Evolutionary conservation across 92 coral and sea anemone species (phyloP).

Genomic region (Palythoa caribaeorum): DNA sequence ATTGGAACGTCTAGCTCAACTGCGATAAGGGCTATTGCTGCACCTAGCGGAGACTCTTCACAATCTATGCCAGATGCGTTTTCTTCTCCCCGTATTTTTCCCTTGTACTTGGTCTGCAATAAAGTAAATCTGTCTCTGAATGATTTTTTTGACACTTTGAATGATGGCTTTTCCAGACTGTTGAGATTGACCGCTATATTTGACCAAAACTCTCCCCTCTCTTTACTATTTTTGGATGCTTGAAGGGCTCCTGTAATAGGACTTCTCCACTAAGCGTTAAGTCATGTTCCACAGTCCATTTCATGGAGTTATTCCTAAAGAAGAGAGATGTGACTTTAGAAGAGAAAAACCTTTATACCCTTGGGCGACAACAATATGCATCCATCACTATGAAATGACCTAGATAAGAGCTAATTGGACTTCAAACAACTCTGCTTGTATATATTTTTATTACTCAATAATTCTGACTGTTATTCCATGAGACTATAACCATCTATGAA

Average conservation of each 20-base stretch:
- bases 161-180: conserved; percentile 46
- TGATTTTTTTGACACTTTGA: conserved; percentile 55
- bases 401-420: too few species aligned
- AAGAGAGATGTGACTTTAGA: conserved; percentile 20
- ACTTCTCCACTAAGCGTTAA: conserved; percentile 40
- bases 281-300: conserved; percentile 25
- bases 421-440: too few species aligned
- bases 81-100: conserved; percentile 52
- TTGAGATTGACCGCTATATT: conserved; percentile 51
- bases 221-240: conserved; percentile 47
- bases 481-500: too few species aligned
- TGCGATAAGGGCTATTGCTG: neutral
- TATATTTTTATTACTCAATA: too few species aligned
- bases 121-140: conserved; percentile 60
- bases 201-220: conserved; percentile 40
- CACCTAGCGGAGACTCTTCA: too few species aligned
- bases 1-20: too few species aligned
- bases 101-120: conserved; percentile 49
- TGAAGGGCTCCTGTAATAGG: conserved; percentile 48
- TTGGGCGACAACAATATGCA: too few species aligned
- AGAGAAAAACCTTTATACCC: conserved; percentile 5
- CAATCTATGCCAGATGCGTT: conserved; percentile 63
- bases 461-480: too few species aligned
- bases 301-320: conserved; percentile 39
- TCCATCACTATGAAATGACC: too few species aligned